Evolutionary conservation across 2,888 invertebrate species (phyloP), one percentile per base, ranked within the genome.

Genomic region (Ennomos fuscantarius): DNA sequence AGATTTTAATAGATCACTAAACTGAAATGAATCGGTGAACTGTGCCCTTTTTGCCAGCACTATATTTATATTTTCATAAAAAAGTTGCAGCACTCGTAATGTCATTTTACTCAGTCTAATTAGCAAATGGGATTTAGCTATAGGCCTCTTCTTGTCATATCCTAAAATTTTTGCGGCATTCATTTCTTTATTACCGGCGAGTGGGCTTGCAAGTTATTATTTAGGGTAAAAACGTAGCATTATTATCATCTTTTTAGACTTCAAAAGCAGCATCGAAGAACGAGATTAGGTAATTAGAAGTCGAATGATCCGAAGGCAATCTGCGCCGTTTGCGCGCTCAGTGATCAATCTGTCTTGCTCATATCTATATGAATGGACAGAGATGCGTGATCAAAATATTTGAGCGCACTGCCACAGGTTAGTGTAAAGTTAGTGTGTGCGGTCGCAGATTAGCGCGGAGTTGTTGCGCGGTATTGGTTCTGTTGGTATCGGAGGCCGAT

Each of bases 401-500:
- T 39, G 44, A 58, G 40, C 39, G 48, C 57, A 48, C 40, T 31
- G 33, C 8, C 33, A 36, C 31, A 47, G 47, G 31, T 45, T 50
- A 34, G 41, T 8, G 41, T 24, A 41, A n/a, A 39, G 15, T 31
- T 10, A 33, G 8, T 31, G 12, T 35, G 37, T 32, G 49, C 12
- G 24, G 41, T 34, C 49, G 35, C 31, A 50, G 49, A 41, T 50
- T 41, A 50, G 35, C 40, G 13, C 15, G 10, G 49, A 34, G 37
- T 44, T n/a, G 31, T 42, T 43, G 34, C 35, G 50, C 48, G 45
- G 49, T 46, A 54, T 60, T 51, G 60, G 50, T 55, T 48, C 53
- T 60, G 58, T 62, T 55, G 61, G 58, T 62, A 63, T 60, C 60
- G 44, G 49, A 50, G 42, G 40, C 47, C 73, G 82, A 81, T 82